A percentile compares a stretch with the other conserved stretches of the same genome.
Evolutionary conservation across 2,888 invertebrate genomes (phyloP).

Genomic region (Andrena marginata): DNA sequence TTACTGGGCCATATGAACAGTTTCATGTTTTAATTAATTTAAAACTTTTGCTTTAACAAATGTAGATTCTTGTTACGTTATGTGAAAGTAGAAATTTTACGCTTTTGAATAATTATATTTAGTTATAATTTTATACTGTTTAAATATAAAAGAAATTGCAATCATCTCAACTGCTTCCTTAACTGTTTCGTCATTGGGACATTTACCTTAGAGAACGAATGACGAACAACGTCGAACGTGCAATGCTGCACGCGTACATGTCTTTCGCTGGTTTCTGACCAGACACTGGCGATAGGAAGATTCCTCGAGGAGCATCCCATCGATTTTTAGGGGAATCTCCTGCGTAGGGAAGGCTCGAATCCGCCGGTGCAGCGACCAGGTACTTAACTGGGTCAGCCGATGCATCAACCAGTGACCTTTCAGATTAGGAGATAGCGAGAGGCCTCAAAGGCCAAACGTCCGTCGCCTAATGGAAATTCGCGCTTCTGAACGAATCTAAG

Average conservation of each 20-base stretch:
- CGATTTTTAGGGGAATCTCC: constrained; percentile 46
- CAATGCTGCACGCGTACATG: background rate
- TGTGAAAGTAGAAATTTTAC: too few relatives aligned
- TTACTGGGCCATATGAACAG: too few relatives aligned
- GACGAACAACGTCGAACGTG: background rate
- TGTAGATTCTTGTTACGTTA: too few relatives aligned
- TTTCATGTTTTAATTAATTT: too few relatives aligned
- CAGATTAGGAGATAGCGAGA: constrained; percentile 56
- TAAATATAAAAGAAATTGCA: too few relatives aligned
- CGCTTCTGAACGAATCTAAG: background rate
- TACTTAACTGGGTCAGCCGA: constrained; percentile 67
- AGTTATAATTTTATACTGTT: too few relatives aligned
- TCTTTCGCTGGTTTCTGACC: background rate
- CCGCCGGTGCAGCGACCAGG: constrained; percentile 31
- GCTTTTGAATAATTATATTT: too few relatives aligned
- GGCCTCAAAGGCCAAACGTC: constrained; percentile 62
- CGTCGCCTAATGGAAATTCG: constrained; percentile 39
- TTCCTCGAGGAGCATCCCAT: constrained; percentile 18
- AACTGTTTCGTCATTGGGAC: too few relatives aligned
- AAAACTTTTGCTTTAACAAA: too few relatives aligned
- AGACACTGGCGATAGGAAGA: background rate
- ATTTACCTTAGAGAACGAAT: too few relatives aligned
- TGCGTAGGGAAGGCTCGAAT: constrained; percentile 48
- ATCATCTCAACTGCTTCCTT: too few relatives aligned
- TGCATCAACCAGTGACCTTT: constrained; percentile 63